Conservation (phyloP, 1,140 invertebrate species). For the Plodia interpunctella region DNA sequence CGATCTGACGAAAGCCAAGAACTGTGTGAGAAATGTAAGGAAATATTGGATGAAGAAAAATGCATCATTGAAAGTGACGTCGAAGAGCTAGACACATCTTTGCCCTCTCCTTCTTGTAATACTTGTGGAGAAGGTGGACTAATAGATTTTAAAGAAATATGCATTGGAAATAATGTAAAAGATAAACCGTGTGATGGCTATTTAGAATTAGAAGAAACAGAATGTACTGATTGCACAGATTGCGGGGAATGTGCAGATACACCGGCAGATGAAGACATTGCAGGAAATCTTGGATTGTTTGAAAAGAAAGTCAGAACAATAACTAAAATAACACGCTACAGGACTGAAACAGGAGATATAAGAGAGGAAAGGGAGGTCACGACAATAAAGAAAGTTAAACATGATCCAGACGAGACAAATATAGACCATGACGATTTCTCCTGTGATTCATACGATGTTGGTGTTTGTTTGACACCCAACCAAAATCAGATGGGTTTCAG, state of each 20-base stretch:
- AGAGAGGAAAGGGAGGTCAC: constrained; percentile 35
- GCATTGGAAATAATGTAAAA: background rate
- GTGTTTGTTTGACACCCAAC: background rate
- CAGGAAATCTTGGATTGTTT: constrained; percentile 29
- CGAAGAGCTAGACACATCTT: background rate
- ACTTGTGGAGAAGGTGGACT: background rate
- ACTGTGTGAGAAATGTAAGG: constrained; percentile 18
- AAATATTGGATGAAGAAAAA: background rate
- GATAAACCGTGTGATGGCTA: constrained; percentile 1
- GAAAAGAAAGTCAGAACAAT: constrained; percentile 36
- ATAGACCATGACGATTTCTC: background rate
- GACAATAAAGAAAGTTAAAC: constrained; percentile 31
- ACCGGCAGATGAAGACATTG: constrained; percentile 8
- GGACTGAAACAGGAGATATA: constrained; percentile 38
- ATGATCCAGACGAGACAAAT: constrained; percentile 14
- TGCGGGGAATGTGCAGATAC: background rate
- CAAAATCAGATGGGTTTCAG: constrained; percentile 3
- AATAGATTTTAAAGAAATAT: background rate
- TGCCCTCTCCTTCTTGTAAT: constrained; percentile 5
- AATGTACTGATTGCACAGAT: background rate
- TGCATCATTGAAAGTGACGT: background rate
- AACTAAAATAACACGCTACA: constrained; percentile 31
- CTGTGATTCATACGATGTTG: background rate
- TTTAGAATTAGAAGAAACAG: constrained; percentile 1
- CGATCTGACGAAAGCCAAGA: constrained; percentile 18